Base-by-base conservation (phyloP, 2,113 vertebrate genomes). In the human (Homo sapiens) region DNA sequence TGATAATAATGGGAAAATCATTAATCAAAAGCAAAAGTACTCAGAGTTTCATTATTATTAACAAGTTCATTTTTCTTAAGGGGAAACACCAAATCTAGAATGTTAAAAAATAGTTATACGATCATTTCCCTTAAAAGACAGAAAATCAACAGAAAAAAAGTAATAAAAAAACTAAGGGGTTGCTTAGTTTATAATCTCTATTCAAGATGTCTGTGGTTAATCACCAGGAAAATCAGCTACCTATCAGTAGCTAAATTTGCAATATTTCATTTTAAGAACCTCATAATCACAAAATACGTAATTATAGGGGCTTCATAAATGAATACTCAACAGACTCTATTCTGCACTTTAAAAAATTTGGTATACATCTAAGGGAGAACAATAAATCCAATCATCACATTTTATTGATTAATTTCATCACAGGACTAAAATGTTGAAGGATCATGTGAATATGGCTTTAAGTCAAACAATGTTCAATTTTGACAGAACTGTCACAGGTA, bases 361-460 rank as follows among this genome's bases (percentile, higher is more conserved):
- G 50, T 97, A 57, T 91, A 94, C 66, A 90, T 96, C 89, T 95
- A 87, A 97, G 66, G 61, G 45, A 43, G 13, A 18, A 8, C 86
- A 95, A 96, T 95, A 96, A 98, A 95, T 97, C 48, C 73, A 82
- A 90, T 93, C 98, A 97, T 97, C 17, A 94, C 76, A 98, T 93
- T 97, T 95, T 95, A 97, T 94, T 98, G 96, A 98, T 98, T 98
- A 97, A 98, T 98, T 89, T 96, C 97, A 98, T 97, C 96, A 98
- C 96, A 93, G 94, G 96, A 93, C 14, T 96, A 98, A 97, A 97
- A 97, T 97, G 81, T 84, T 80, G 91, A 97, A 97, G 97, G 94
- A 98, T 96, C 89, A 98, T 97, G 94, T 0, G 35, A 95, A 94
- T 97, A 97, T 97, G 75, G 61, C 96, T 98, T 98, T 98, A 98